phyloP scores from a whole-genome alignment of 1,140 invertebrate species.

The Bicyclus anynana region DNA sequence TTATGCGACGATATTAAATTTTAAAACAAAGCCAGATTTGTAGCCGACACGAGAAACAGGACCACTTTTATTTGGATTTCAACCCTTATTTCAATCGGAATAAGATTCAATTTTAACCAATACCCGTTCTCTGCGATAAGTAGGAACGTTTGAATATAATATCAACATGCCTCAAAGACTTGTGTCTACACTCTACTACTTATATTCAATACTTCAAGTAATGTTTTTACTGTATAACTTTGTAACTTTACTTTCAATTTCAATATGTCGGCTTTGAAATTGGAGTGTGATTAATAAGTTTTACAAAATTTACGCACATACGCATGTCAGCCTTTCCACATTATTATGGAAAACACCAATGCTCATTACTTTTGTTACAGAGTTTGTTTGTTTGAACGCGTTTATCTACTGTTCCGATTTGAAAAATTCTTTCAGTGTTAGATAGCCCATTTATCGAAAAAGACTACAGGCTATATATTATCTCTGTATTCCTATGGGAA shows the following conservation, averaged over 20 bases:
- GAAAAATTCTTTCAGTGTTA: no score
- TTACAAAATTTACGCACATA: no score
- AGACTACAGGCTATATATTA: no score
- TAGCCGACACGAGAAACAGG: neutral
- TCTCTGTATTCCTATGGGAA: no score
- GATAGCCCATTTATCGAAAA: no score
- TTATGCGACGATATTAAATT: constrained; percentile 11
- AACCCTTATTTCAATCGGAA: neutral
- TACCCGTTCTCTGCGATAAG: neutral
- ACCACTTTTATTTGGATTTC: neutral
- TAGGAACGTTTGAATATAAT: neutral
- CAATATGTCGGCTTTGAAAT: neutral
- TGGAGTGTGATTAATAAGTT: no score
- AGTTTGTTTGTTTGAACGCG: no score
- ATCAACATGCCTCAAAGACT: neutral
- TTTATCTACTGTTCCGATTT: no score
- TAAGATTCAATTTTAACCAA: neutral
- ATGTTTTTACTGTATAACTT: neutral
- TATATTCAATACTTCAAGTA: no score
- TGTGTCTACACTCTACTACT: neutral
- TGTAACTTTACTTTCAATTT: neutral
- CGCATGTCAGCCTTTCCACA: no score
- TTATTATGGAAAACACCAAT: no score
- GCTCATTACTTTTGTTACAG: no score
- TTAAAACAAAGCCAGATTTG: neutral